Percentiles rank a stretch among this genome's conserved stretches.
These are phyloP conservation scores for Chironex yamaguchii DNA, from an alignment of 30 jellyfish, hydroid and myxozoan species.

Conservation along the genomic window DNA sequence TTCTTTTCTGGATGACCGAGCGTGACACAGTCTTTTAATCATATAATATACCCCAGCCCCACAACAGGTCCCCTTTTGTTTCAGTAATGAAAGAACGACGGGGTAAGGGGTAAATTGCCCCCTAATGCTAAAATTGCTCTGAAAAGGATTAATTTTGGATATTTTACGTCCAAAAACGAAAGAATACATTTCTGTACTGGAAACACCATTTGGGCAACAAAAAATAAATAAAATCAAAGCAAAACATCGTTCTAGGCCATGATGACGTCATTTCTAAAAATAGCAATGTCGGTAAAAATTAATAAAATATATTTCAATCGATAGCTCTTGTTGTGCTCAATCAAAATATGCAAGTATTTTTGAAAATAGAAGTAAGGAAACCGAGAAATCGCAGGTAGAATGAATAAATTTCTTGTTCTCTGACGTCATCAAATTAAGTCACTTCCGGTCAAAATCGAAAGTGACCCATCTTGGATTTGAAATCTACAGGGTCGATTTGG, in stretches of 20 bases:
- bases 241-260: slow-evolving; percentile 41
- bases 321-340: slow-evolving; percentile 23
- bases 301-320: slow-evolving; percentile 20
- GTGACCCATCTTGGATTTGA: slow-evolving; percentile 53
- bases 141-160: background rate
- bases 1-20: slow-evolving; percentile 1
- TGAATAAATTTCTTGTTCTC: slow-evolving; percentile 15
- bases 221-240: slow-evolving; percentile 32
- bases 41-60: slow-evolving; percentile 36
- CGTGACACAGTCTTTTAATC: slow-evolving; percentile 1
- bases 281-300: slow-evolving; percentile 26
- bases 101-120: too few relatives aligned
- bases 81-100: background rate
- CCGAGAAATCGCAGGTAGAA: slow-evolving; percentile 58
- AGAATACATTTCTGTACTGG: slow-evolving; percentile 28
- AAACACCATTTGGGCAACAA: slow-evolving; percentile 18
- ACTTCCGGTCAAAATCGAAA: slow-evolving; percentile 53
- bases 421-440: slow-evolving; percentile 53
- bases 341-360: slow-evolving; percentile 22
- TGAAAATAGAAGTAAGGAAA: slow-evolving; percentile 35
- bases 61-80: slow-evolving; percentile 2
- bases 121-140: too few relatives aligned
- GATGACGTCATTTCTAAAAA: slow-evolving; percentile 47
- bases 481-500: slow-evolving; percentile 58
- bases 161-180: slow-evolving; percentile 14